Evolutionary conservation across 2,888 invertebrate genomes (phyloP), one percentile per base, ranked within the genome.

Genomic region (Drosophila lutescens): DNA sequence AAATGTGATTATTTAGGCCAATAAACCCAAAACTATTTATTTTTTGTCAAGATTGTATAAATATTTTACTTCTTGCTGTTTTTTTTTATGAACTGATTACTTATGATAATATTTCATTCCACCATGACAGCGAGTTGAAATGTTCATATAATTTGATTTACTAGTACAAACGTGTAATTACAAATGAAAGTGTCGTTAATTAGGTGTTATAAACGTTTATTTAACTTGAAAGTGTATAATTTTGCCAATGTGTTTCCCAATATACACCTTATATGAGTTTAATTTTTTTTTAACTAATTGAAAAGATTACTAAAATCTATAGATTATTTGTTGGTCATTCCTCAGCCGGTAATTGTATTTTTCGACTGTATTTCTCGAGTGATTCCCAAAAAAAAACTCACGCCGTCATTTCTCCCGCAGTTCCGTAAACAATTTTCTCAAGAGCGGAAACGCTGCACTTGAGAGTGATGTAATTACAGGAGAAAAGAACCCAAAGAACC

Each of bases 401-500:
- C 56, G 12, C 26, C 12, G 56, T 43, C 26, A 36, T 44, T 36
- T 60, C 30, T 26, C 44, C 41, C 32, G 59, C 59, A 59, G 60
- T 60, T 60, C 60, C 56, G 60, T 44, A 60, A 60, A 56, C 55
- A 60, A 56, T 60, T 44, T 43, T 34, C 34, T 58, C 57, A 38
- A 50, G 58, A 80, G 77, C 84, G 84, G 81, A 81, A 81, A 81
- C 73, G 69, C 70, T 81, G 73, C 79, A 81, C 85, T 84, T 81
- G 76, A 84, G 47, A 78, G 71, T 67, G 78, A 79, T 63, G 61
- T 76, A 81, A 81, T 81, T 82, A 71, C 56, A 49, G 9, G 38
- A 41, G 26, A 49, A 47, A 55, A 70, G 15, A 59, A 50, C 3
- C 17, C 12, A 41, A 40, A 40, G 44, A 57, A 53, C 23, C 49